Base-by-base conservation (phyloP, 2,888 invertebrate genomes). In the Antheraea assamensis region DNA sequence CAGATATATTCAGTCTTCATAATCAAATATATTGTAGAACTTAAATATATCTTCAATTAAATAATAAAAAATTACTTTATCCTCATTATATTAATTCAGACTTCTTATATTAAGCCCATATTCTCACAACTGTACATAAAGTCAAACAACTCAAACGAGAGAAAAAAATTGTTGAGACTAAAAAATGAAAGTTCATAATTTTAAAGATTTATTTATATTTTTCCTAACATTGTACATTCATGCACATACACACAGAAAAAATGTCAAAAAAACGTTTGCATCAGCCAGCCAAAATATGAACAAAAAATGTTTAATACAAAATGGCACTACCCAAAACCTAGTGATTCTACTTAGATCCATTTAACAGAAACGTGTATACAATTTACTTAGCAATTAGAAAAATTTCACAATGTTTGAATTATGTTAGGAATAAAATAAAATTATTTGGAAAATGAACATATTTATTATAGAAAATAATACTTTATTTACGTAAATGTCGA, bases 221-320 rank as follows among this genome's bases (percentile, higher is more conserved):
- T 87, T 85, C 91, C 93, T 93, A 94, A 93, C 93, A 91, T 91
- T 91, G 87, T 92, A 94, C 93, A 94, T 92, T 92, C 93, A 93
- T 91, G 89, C 93, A 92, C 92, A 91, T 91, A 92, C 93, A 94
- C 93, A 92, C 91, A 90, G 83, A 88, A 68, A 74, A 68, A 74
- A 71, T 68, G 55, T 42, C 66, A 71, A 68, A 71, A 74, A 71
- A 71, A 74, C 47, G 71, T 71, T 58, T 70, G n/a, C 15, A 52
- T 72, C 71, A 74, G 74, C 71, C 71, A 66, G 66, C 80, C 77
- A 75, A 84, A 81, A 82, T 79, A 58, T 24, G 8, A 58, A 52
- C 42, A 52, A 52, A 83, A 78, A 79, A 82, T 76, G 72, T 75
- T 61, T 73, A 80, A 82, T 86, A 85, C 81, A 88, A 85, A 86